These are phyloP conservation scores for Drosophila nr. medialis DNA, from an alignment of 2,888 invertebrate species.

Conservation along the genomic window DNA sequence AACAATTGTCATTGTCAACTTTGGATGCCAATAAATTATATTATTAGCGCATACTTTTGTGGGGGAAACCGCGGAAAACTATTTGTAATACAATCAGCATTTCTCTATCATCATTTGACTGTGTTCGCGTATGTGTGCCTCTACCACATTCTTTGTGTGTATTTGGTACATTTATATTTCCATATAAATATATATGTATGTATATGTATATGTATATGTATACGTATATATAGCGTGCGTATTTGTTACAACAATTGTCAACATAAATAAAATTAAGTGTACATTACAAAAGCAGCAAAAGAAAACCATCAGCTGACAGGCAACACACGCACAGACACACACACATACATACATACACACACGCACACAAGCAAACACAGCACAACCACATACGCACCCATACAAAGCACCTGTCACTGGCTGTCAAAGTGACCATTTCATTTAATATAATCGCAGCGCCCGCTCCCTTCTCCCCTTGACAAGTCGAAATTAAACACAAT, in stretches of 20 bases:
- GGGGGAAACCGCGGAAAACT: slow-evolving; percentile 43
- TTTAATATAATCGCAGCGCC: slow-evolving; percentile 53
- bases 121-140: neutral
- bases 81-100: slow-evolving; percentile 63
- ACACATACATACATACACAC: neutral
- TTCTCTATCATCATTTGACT: slow-evolving; percentile 7
- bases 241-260: slow-evolving; percentile 64
- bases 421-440: slow-evolving; percentile 74
- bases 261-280: slow-evolving; percentile 78
- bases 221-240: slow-evolving; percentile 21
- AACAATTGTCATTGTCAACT: slow-evolving; percentile 72
- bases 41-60: slow-evolving; percentile 56
- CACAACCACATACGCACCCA: slow-evolving; percentile 7
- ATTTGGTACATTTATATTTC: neutral
- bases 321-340: slow-evolving; percentile 1
- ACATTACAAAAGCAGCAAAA: slow-evolving; percentile 32
- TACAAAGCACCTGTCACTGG: slow-evolving; percentile 57
- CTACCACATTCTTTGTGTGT: neutral
- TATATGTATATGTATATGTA: neutral
- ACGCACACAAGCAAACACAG: neutral
- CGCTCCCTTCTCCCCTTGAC: slow-evolving; percentile 33
- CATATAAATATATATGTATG: neutral
- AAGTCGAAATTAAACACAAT: slow-evolving; percentile 70
- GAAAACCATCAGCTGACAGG: slow-evolving; percentile 12
- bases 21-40: slow-evolving; percentile 69